Percentiles rank a stretch among this genome's conserved stretches.
These are phyloP conservation scores for Nudaria mundana DNA, from an alignment of 2,888 invertebrate genomes.

Conservation along the genomic window DNA sequence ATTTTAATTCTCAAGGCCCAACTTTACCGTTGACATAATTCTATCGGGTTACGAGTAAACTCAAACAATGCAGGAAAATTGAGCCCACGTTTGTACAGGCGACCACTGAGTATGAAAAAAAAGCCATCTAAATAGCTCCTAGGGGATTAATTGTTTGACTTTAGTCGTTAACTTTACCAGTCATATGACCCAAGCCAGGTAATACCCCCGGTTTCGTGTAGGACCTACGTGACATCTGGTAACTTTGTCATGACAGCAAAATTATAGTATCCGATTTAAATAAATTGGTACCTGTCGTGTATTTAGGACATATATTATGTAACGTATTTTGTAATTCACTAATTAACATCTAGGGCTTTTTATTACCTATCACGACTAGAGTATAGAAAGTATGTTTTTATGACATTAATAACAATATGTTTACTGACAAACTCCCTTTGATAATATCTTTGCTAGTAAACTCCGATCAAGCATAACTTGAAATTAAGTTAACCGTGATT, in stretches of 20 bases:
- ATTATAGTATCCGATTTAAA: slow-evolving; percentile 41
- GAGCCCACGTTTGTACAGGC: slow-evolving; percentile 36
- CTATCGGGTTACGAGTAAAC: slow-evolving; percentile 31
- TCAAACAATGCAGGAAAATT: slow-evolving; percentile 37
- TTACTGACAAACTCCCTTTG: too few species aligned
- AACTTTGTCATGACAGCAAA: slow-evolving; percentile 35
- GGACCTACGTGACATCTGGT: slow-evolving; percentile 31
- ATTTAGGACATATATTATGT: too few species aligned
- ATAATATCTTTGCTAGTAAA: too few species aligned
- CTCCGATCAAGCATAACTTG: too few species aligned
- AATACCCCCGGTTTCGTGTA: slow-evolving; percentile 23
- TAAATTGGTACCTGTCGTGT: slow-evolving; percentile 23
- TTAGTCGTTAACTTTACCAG: slow-evolving; percentile 54
- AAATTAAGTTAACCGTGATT: too few species aligned
- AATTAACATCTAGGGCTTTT: too few species aligned
- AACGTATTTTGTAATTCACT: too few species aligned
- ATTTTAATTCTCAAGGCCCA: slow-evolving; percentile 35
- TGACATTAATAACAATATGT: too few species aligned
- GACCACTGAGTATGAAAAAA: slow-evolving; percentile 47
- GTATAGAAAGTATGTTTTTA: too few species aligned
- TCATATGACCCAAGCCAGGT: slow-evolving; percentile 54
- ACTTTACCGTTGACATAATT: slow-evolving; percentile 33
- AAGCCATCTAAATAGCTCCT: slow-evolving; percentile 45
- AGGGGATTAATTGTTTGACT: slow-evolving; percentile 66
- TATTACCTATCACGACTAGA: too few species aligned